Evolutionary conservation across 2,113 vertebrate species (phyloP), one percentile per base, ranked within the genome.

Genomic region (Leucopternis melanops): DNA sequence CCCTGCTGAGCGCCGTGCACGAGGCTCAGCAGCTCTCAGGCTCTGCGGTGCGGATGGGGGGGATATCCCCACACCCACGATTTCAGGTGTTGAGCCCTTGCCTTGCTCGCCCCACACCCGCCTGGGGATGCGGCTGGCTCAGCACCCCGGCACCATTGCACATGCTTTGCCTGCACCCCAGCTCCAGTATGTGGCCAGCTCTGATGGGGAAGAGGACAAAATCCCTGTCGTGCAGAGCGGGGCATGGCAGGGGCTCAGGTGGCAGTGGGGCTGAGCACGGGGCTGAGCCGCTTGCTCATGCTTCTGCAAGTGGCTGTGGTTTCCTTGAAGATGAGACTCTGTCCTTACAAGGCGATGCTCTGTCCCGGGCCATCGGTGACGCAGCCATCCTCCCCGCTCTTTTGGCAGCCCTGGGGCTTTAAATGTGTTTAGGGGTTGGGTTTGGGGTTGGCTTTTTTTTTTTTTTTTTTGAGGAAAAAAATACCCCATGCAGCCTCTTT

Each of bases 281-380:
- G 8, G 22, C 63, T 21, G 73, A 38, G 70, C 13, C 6, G 6
- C 31, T n/a, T 26, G 32, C 40, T 63, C 44, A 6, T 3, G 0
- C 19, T 1, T 0, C 72, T 22, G 44, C 2, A 3, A 50, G 34
- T 2, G 5, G 55, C 40, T 91, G 70, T 2, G 32, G 86, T 71
- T 94, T 91, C 66, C 63, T 79, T 10, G 17, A 31, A 44, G 83
- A 63, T 16, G 81, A 2, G 0, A 9, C 91, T 73, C 80, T 89
- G 94, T 40, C 97, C 96, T 96, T 91, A 96, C 88, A 95, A 94
- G 96, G 94, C 19, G 8, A 67, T 47, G 83, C 62, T 52, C 44
- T 18, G 77, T 6, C 59, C 40, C 2, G 1, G 4, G 29, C 26
- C 2, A 1, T 36, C 3, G 5, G 32, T 83, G 91, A 72, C 34